phyloP scores from a whole-genome alignment of 2,888 invertebrate genomes.

The Hydriomena furcata region DNA sequence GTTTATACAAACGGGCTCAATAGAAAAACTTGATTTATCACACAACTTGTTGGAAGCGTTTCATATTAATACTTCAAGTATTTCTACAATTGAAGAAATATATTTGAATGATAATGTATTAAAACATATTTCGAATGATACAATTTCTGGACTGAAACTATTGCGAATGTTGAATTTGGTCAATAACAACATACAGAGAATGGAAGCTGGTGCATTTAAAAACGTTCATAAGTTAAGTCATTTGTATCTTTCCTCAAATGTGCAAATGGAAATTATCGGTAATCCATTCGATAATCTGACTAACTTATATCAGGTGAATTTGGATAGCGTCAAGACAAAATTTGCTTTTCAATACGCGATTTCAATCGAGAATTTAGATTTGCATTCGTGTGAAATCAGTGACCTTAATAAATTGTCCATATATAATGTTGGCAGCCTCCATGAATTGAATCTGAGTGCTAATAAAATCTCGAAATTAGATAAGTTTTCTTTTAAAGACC shows the following conservation, averaged over 20 bases:
- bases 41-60: constrained; percentile 34
- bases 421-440: constrained; percentile 23
- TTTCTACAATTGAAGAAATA: constrained; percentile 29
- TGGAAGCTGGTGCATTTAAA: constrained; percentile 25
- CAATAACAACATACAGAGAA: constrained; percentile 30
- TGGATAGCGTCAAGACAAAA: constrained; percentile 26
- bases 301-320: constrained; percentile 24
- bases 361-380: constrained; percentile 24
- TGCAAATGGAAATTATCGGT: constrained; percentile 23
- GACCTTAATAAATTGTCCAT: constrained; percentile 25
- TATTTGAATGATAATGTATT: constrained; percentile 33
- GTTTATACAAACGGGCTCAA: constrained; percentile 25
- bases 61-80: constrained; percentile 28
- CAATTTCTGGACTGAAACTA: constrained; percentile 26
- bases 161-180: constrained; percentile 30
- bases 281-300: constrained; percentile 30
- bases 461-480: constrained; percentile 33
- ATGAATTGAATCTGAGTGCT: constrained; percentile 29
- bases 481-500: constrained; percentile 34
- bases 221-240: constrained; percentile 17
- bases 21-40: constrained; percentile 32
- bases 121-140: constrained; percentile 24
- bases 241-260: constrained; percentile 34
- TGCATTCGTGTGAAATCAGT: constrained; percentile 32
- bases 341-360: constrained; percentile 28